Evolutionary conservation across 2,113 vertebrate species (phyloP).

Genomic region (Notiomystis cincta): DNA sequence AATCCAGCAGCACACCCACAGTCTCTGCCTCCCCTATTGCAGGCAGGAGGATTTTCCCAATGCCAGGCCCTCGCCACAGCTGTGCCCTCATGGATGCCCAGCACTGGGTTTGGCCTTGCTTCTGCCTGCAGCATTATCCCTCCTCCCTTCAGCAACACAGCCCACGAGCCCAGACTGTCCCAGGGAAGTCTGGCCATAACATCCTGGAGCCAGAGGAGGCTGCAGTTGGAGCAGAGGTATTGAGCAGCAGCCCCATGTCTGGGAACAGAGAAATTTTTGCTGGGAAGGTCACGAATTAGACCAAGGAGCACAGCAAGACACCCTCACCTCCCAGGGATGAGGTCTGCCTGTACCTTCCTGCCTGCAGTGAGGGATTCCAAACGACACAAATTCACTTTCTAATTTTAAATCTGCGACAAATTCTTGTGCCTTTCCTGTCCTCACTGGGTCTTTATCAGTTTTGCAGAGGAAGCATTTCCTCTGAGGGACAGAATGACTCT

Average conservation of each 20-base stretch:
- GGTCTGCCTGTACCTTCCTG: background rate
- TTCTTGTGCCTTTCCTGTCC: background rate
- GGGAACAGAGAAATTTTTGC: background rate
- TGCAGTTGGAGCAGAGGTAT: background rate
- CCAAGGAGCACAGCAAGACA: background rate
- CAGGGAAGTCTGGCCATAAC: background rate
- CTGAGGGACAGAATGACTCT: background rate
- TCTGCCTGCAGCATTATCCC: background rate
- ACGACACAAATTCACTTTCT: background rate
- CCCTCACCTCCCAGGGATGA: background rate
- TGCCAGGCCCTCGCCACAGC: accelerated
- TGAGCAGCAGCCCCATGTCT: background rate
- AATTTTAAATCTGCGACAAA: slow-evolving; percentile 9
- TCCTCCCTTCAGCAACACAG: background rate
- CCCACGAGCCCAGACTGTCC: background rate
- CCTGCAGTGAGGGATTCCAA: background rate
- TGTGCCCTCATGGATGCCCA: background rate
- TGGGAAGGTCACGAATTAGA: background rate
- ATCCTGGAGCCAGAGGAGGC: background rate
- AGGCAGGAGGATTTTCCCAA: background rate
- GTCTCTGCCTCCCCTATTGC: background rate
- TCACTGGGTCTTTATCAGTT: background rate
- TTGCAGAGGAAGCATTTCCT: background rate
- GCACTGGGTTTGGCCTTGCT: background rate
- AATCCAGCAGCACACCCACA: background rate